These are phyloP conservation scores for Tanytarsus gracilentus DNA, from an alignment of 2,888 invertebrate species.

Conservation along the genomic window DNA sequence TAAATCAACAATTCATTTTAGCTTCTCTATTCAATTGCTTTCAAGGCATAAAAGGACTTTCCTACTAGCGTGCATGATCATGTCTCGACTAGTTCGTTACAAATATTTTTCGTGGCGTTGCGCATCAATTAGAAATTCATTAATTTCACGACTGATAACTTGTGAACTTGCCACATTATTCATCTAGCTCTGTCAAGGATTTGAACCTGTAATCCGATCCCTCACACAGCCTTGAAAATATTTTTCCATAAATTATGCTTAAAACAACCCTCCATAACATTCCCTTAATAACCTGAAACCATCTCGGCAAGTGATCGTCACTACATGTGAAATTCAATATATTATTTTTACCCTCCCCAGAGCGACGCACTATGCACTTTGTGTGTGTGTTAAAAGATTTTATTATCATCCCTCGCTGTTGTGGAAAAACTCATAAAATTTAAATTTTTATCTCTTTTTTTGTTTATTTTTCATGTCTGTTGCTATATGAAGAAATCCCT, in stretches of 20 bases:
- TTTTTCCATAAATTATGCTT: conserved; percentile 12
- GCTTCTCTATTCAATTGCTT: too few species aligned
- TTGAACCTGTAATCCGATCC: conserved; percentile 21
- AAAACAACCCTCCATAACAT: conserved; percentile 6
- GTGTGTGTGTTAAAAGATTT: conserved; percentile 5
- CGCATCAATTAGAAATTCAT: conserved; percentile 2
- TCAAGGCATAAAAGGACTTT: too few species aligned
- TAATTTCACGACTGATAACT: conserved; percentile 1
- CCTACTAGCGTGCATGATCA: conserved; percentile 7
- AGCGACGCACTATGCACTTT: not conserved
- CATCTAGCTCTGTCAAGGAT: not conserved
- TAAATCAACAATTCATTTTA: too few species aligned
- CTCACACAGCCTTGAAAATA: not conserved
- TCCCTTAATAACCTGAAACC: not conserved
- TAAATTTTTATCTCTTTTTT: not conserved
- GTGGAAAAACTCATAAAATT: conserved; percentile 2
- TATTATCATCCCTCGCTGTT: conserved; percentile 20
- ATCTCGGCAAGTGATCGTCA: conserved; percentile 24
- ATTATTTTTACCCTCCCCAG: conserved; percentile 23
- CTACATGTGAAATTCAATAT: conserved; percentile 22
- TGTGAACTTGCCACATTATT: conserved; percentile 24
- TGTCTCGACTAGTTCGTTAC: conserved; percentile 3
- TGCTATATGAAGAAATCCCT: not conserved
- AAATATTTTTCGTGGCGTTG: not conserved
- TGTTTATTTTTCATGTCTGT: conserved; percentile 19